Percentiles rank a stretch among this genome's conserved stretches.
These are phyloP conservation scores for Cheilinus undulatus DNA, from an alignment of 2,113 vertebrate species.

Conservation along the genomic window DNA sequence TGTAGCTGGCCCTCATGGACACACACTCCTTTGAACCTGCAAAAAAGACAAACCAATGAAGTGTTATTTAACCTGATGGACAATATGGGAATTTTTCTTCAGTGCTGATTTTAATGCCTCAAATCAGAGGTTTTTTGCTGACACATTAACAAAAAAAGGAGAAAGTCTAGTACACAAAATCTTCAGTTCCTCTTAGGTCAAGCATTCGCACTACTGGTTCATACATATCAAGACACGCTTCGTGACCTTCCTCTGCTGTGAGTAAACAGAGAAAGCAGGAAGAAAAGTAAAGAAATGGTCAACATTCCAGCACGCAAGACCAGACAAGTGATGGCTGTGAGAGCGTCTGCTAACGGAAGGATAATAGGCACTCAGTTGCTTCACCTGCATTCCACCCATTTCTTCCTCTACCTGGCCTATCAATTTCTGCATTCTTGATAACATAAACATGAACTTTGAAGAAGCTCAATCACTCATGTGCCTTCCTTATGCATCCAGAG, in stretches of 20 bases:
- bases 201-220: not conserved
- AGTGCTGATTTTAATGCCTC: not conserved
- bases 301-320: conserved; percentile 61
- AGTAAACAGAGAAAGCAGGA: conserved; percentile 33
- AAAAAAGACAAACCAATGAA: conserved; percentile 57
- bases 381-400: conserved; percentile 66
- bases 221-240: not conserved
- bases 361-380: conserved; percentile 51
- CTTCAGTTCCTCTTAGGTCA: not conserved
- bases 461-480: not conserved
- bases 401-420: conserved; percentile 20
- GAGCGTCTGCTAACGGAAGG: conserved; percentile 32
- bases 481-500: not conserved
- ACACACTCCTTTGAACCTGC: conserved; percentile 98
- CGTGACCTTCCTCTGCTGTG: not conserved
- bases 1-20: conserved; percentile 98
- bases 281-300: conserved; percentile 17
- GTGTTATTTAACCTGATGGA: no score
- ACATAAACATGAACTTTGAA: not conserved
- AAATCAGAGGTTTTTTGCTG: not conserved
- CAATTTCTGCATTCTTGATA: conserved; percentile 14
- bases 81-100: no score
- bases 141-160: not conserved
- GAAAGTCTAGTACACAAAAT: not conserved
- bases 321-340: conserved; percentile 44